These are phyloP conservation scores for Rhinopithecus roxellana DNA, from an alignment of 2,113 vertebrate species.

Conservation along the genomic window DNA sequence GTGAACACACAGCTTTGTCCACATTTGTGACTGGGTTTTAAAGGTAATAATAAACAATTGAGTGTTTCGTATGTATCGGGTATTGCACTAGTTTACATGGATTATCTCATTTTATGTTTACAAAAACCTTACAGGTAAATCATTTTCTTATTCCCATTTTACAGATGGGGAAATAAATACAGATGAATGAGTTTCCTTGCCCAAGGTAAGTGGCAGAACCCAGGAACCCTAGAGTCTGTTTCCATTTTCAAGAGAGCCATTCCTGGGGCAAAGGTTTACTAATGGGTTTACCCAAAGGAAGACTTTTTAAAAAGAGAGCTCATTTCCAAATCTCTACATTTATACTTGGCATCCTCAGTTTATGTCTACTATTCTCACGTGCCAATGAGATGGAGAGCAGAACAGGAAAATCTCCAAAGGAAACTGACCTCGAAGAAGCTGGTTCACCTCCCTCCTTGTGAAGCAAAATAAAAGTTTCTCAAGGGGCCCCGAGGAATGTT, in stretches of 20 bases:
- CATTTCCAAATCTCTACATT: neutral
- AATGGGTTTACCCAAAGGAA: slow-evolving; percentile 6
- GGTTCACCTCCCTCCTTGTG: neutral
- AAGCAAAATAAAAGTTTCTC: slow-evolving; percentile 34
- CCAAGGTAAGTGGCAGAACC: neutral
- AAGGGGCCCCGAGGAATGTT: slow-evolving; percentile 1
- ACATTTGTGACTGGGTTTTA: neutral
- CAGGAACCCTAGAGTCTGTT: neutral
- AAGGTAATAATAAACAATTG: neutral
- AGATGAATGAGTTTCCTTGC: neutral
- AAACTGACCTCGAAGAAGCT: neutral
- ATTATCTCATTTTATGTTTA: neutral
- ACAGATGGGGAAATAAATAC: neutral
- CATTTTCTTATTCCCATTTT: neutral
- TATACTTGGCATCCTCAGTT: neutral
- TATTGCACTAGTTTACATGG: neutral
- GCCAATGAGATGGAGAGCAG: neutral
- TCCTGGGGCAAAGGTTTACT: neutral
- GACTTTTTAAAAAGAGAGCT: slow-evolving; percentile 10
- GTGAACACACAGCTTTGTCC: neutral
- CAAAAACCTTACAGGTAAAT: neutral
- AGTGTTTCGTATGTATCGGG: neutral
- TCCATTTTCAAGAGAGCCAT: neutral
- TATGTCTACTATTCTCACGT: neutral
- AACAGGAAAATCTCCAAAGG: neutral